These are phyloP conservation scores for Rhincodon typus DNA, from an alignment of 2,797 vertebrate species.

Conservation along the genomic window DNA sequence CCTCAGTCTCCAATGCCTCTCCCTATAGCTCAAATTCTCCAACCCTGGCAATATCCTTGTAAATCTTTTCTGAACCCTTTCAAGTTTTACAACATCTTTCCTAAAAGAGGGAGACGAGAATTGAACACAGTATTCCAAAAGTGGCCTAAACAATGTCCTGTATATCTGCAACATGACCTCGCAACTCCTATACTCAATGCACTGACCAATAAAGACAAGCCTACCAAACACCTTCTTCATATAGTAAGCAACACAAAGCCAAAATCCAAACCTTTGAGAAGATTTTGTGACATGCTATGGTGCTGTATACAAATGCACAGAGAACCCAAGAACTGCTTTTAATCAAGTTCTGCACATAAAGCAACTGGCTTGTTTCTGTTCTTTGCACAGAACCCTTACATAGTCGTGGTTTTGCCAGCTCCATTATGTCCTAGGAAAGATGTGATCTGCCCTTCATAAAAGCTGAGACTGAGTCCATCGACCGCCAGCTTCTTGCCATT, in stretches of 20 bases:
- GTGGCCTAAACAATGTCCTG: too few species aligned
- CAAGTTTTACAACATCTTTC: too few species aligned
- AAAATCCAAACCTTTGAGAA: not conserved
- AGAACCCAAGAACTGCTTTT: not conserved
- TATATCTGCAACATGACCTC: too few species aligned
- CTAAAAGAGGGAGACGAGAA: too few species aligned
- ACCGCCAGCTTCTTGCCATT: conserved; percentile 90
- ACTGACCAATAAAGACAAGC: too few species aligned
- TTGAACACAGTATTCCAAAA: too few species aligned
- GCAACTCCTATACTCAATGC: too few species aligned
- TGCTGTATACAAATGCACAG: not conserved
- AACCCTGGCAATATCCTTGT: too few species aligned
- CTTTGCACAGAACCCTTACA: conserved; percentile 64
- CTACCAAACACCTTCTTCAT: too few species aligned
- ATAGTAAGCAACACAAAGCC: not conserved
- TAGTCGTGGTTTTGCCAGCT: conserved; percentile 96
- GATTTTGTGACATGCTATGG: not conserved
- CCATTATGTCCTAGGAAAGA: conserved; percentile 97
- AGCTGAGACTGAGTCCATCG: conserved; percentile 83
- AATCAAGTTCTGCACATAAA: not conserved
- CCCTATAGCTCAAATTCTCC: too few species aligned
- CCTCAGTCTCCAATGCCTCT: too few species aligned
- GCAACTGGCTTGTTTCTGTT: not conserved
- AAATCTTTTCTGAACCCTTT: too few species aligned
- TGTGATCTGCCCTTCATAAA: conserved; percentile 94